Conservation (phyloP, 2,888 invertebrate species). For the Sarcophaga rosellei region DNA sequence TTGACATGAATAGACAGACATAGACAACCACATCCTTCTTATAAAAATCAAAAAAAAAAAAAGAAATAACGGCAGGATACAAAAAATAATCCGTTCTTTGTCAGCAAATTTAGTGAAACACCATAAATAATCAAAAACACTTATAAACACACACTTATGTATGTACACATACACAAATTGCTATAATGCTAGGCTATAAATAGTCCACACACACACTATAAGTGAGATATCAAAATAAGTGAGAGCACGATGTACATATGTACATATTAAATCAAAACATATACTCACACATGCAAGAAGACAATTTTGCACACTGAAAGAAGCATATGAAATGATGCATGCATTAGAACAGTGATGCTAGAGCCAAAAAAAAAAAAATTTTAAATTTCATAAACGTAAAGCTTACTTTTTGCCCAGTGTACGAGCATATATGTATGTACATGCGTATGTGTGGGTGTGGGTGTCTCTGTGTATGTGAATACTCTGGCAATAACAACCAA, state of each 20-base stretch:
- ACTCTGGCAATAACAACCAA: slow-evolving; percentile 69
- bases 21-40: slow-evolving; percentile 72
- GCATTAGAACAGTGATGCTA: no score
- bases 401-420: slow-evolving; percentile 48
- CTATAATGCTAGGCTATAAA: not conserved
- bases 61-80: slow-evolving; percentile 72
- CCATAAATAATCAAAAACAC: slow-evolving; percentile 66
- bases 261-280: slow-evolving; percentile 44
- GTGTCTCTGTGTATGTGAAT: not conserved
- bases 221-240: slow-evolving; percentile 63
- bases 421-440: not conserved
- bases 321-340: not conserved
- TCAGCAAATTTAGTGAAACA: slow-evolving; percentile 79
- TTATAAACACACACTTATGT: slow-evolving; percentile 19
- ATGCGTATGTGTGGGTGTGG: no score
- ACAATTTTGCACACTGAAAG: not conserved
- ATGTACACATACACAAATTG: not conserved
- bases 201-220: slow-evolving; percentile 59
- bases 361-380: no score
- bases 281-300: not conserved
- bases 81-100: slow-evolving; percentile 79
- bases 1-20: slow-evolving; percentile 64
- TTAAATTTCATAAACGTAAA: no score
- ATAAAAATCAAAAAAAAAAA: slow-evolving; percentile 42
- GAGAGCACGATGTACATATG: not conserved